Base-by-base conservation (phyloP, 2,797 vertebrate genomes). In the Acanthiza pusilla region DNA sequence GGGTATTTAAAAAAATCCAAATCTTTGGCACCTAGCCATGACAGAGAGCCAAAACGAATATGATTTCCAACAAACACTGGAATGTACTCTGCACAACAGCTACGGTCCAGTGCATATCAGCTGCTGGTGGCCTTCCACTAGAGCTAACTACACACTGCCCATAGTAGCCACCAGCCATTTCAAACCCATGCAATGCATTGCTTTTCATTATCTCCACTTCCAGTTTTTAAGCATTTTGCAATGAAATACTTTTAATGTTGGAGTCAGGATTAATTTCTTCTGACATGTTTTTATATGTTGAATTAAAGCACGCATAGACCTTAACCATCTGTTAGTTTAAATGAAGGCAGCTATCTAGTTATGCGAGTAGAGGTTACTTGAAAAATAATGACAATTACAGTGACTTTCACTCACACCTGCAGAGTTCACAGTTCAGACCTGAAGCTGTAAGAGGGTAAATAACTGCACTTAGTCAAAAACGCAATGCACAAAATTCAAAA, bases 41-140 rank as follows among this genome's bases (percentile, higher is more conserved):
- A 75, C 9, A 3, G 72, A 86, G 81, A 89, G 88, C 90, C 94
- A 91, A 94, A 92, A 88, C 36, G 70, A 93, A 96, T 60, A 85
- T 0, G 0, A 66, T 85, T 82, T 93, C 51, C 58, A 90, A 76
- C 42, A 62, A 74, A 79, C 25, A 75, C 66, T 43, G 66, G 67
- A 84, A 63, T 38, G 57, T 61, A 53, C 60, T 85, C 75, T 77
- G 61, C 74, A 71, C 42, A 76, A 85, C 67, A 93, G 62, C 74
- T 63, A 84, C 3, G 36, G 55, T 65, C 80, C 26, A n/a, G 68
- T 40, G 36, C 5, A 0, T 30, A 55, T 34, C 68, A 55, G 38
- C 70, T 51, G 53, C 27, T 82, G 66, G 83, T 88, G 88, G 80
- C 53, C 50, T 85, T 86, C 60, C 55, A 50, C n/a, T 67, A 68